Evolutionary conservation across 1,140 invertebrate genomes (phyloP), one percentile per base, ranked within the genome.

Genomic region (Pseudobourletiella spinata): DNA sequence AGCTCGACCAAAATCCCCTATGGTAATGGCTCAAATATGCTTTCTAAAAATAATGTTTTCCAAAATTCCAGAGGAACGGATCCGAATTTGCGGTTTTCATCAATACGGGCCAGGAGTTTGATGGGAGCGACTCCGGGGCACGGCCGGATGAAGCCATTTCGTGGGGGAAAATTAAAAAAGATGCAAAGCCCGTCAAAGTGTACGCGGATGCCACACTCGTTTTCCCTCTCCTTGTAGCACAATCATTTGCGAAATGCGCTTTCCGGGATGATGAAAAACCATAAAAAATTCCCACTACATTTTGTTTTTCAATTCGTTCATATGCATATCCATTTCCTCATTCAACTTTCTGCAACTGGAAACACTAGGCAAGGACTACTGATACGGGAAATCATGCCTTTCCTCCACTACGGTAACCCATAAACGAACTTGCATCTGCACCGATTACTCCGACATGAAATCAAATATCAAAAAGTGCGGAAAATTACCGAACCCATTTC

Each of bases 101-200:
- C 2, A 99, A 99, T 75, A 99, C 96, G n/a, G 88, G 88, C 1
- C 86, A 86, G 28, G 97, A 99, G 78, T 99, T 88, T 81, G 97
- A 99, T 81, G 97, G 96, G 0, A 97, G 93, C 76, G 97, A 99
- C 76, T 89, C 93, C 65, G 97, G 97, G 11, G 97, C 96, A 0
- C 79, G 89, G 50, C 95, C 96, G 2, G 97, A 99, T 79, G 97
- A 99, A 79, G 96, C 96, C 0, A 82, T 98, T 15, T 97, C 93
- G 3, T 99, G 96, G 96, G 96, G 96, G 0, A 99, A 99, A 80
- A 97, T 99, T 61, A 85, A 84, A 72, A 84, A 83, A 71, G 85
- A 87, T 71, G 90, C 93, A 0, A 82, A 79, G 48, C 91, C 95
- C n/a, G 90, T 98, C 0, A 98, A 99, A 76, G 80, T 98, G 22